Evolutionary conservation across 2,888 invertebrate genomes (phyloP).

Genomic region (Siphlonurus alternatus): DNA sequence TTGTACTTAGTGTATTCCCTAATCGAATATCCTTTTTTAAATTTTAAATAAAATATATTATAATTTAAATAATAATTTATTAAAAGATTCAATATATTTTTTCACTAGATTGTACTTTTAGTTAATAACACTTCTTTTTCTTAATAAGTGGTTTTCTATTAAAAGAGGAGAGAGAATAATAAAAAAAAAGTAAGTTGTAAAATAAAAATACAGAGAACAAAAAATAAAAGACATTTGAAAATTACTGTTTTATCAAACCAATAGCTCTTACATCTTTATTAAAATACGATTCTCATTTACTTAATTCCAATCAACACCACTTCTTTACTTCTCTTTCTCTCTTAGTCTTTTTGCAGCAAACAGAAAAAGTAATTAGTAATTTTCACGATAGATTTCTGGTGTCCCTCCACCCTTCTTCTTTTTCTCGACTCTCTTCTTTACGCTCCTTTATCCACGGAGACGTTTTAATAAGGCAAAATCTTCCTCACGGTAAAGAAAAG

Average conservation of each 20-base stretch:
- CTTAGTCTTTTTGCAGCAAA: not conserved
- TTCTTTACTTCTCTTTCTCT: not conserved
- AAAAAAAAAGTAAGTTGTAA: not conserved
- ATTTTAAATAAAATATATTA: too few relatives aligned
- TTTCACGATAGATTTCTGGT: not conserved
- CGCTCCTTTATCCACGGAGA: not conserved
- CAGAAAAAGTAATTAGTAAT: not conserved
- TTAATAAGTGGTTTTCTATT: not conserved
- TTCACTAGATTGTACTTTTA: not conserved
- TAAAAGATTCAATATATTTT: too few relatives aligned
- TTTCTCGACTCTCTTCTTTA: not conserved
- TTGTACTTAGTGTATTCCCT: too few relatives aligned
- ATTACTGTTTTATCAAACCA: not conserved
- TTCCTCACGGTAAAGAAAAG: not conserved
- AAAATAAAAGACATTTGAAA: too few relatives aligned
- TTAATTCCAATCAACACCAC: not conserved
- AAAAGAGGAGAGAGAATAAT: too few relatives aligned
- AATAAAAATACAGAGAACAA: not conserved
- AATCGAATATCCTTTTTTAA: too few relatives aligned
- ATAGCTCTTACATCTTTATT: not conserved
- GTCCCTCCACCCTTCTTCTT: not conserved
- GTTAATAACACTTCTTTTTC: not conserved
- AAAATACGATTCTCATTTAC: not conserved
- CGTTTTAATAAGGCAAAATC: not conserved
- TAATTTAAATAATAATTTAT: not conserved